Base-by-base conservation (phyloP, 2,888 invertebrate genomes). In the Erynnis tages region DNA sequence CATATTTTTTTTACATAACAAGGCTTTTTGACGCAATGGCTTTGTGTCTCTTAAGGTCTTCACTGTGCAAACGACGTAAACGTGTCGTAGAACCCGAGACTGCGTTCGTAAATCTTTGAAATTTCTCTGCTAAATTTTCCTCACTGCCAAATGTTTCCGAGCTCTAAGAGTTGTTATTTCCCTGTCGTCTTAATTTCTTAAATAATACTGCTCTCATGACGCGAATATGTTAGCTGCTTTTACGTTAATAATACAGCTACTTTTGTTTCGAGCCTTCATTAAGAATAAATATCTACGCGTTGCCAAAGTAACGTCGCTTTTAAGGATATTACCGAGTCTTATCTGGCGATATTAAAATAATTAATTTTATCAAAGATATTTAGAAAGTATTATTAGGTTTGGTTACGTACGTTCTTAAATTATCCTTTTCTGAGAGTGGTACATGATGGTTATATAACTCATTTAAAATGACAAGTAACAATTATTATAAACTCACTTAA, bases 131-230 rank as follows among this genome's bases (percentile, higher is more conserved):
- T 13, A 13, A 34, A 45, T 45, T 45, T 45, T 45, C 32, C 34
- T 32, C 45, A 34, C 14, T 32, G 32, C 45, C 45, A 23, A 45
- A 45, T 45, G 34, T 45, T 45, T 27, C 45, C 14, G n/a, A 34
- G 32, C 5, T 10, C 35, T 35, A 17, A 16, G 27, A 41, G 32
- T 11, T 45, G 32, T 44, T 44, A 45, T 23, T 45, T 21, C 21
- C 14, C 30, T 32, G 43, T 45, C 44, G 32, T 45, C 32, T 45
- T 45, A 45, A 45, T 45, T 45, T 34, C 32, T 23, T 29, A 45
- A 34, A 45, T 44, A 21, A 23, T 41, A 41, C 40, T 6, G 16
- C 25, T 41, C 40, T 41, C 40, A 27, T 41, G 32, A 29, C 19
- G 27, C 10, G 17, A 21, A 44, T 14, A 34, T 23, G 32, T 45